These are phyloP conservation scores for Notospermus geniculatus DNA, from an alignment of 1,140 invertebrate genomes.

Conservation along the genomic window DNA sequence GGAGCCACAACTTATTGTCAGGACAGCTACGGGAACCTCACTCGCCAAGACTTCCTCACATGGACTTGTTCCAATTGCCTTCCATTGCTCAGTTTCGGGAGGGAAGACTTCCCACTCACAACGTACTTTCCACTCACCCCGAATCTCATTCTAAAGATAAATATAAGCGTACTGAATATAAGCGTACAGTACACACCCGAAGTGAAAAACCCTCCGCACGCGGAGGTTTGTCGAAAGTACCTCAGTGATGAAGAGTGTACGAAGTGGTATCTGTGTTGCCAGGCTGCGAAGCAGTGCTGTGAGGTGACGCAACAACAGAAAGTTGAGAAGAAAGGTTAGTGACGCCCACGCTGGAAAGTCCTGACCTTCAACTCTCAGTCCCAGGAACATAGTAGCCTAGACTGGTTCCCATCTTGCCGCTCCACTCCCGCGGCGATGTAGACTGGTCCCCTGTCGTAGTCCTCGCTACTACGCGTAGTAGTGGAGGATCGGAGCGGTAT, in stretches of 20 bases:
- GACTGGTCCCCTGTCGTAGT: neutral
- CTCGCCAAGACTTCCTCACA: no score
- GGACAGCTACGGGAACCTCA: no score
- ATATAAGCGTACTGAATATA: no score
- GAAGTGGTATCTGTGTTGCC: neutral
- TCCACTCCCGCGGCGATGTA: neutral
- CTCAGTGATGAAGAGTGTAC: neutral
- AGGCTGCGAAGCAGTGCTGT: conserved; percentile 5
- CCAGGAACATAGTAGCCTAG: neutral
- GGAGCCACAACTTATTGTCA: no score
- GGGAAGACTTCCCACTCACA: no score
- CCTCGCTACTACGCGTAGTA: neutral
- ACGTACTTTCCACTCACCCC: no score
- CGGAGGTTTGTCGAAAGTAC: neutral
- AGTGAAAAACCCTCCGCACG: neutral
- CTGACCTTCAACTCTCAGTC: neutral
- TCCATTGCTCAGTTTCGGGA: no score
- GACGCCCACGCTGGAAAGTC: neutral
- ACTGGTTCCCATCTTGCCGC: neutral
- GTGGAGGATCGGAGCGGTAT: neutral
- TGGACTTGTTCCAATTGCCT: no score
- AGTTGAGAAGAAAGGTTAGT: neutral
- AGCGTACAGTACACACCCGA: no score
- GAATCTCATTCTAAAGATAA: no score
- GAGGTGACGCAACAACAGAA: neutral